Percentiles rank a stretch among this genome's conserved stretches.
These are phyloP conservation scores for Etheostoma cragini DNA, from an alignment of 2,113 vertebrate genomes.

Conservation along the genomic window DNA sequence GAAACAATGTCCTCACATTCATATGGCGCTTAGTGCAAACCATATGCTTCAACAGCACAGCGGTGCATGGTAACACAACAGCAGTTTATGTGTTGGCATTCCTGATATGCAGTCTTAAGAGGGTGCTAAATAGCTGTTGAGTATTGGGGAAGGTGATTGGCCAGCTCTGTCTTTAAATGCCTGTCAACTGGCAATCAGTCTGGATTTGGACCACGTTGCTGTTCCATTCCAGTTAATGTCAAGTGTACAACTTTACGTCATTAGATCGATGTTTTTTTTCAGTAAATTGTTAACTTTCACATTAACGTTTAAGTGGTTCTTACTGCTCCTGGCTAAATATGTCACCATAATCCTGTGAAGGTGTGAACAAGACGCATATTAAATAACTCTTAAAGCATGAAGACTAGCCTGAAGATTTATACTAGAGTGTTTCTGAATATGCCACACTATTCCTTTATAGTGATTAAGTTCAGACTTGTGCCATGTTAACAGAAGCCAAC, in stretches of 20 bases:
- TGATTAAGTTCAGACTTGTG: constrained; percentile 4
- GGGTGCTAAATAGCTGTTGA: constrained; percentile 69
- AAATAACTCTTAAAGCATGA: background rate
- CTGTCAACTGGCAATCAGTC: constrained; percentile 50
- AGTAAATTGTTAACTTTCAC: constrained; percentile 52
- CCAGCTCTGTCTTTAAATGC: constrained; percentile 40
- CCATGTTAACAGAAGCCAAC: background rate
- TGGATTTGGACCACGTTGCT: constrained; percentile 51
- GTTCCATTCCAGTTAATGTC: constrained; percentile 61
- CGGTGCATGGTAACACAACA: constrained; percentile 65
- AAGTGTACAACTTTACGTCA: constrained; percentile 24
- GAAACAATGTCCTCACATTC: constrained; percentile 73
- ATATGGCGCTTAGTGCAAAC: constrained; percentile 64
- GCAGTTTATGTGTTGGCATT: constrained; percentile 76
- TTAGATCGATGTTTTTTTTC: constrained; percentile 35
- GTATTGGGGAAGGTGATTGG: constrained; percentile 54
- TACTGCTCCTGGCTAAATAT: constrained; percentile 19
- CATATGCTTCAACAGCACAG: constrained; percentile 61
- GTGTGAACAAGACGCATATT: background rate
- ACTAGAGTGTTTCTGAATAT: too few species aligned
- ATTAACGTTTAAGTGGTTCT: constrained; percentile 35
- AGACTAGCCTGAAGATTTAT: background rate
- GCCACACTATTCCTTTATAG: too few species aligned
- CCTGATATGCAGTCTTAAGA: constrained; percentile 66
- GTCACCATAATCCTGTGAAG: constrained; percentile 30